Percentiles rank a stretch among this genome's conserved stretches.
phyloP scores from a whole-genome alignment of 2,888 invertebrate genomes.

The Mythimna pallens region DNA sequence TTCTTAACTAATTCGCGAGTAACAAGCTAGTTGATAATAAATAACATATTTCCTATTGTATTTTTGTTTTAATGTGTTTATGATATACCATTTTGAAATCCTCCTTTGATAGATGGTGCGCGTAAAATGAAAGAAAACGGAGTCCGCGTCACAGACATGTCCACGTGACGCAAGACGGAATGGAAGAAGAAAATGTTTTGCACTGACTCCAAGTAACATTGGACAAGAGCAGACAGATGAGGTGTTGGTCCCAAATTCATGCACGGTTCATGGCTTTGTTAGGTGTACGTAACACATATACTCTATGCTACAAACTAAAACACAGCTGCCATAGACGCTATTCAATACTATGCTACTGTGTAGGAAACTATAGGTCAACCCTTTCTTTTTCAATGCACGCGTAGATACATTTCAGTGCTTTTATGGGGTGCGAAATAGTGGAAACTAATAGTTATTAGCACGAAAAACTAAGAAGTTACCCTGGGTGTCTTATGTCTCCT shows the following conservation, averaged over 20 bases:
- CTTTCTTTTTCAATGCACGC: neutral
- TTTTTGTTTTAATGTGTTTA: too few species aligned
- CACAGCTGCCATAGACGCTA: neutral
- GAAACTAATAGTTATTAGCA: neutral
- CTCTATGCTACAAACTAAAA: neutral
- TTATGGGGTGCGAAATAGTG: neutral
- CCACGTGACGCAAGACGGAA: neutral
- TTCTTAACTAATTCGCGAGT: too few species aligned
- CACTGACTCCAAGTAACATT: neutral
- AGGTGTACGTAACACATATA: too few species aligned
- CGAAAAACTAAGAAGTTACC: neutral
- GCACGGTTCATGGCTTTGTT: neutral
- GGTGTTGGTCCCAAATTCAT: neutral
- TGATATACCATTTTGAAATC: too few species aligned
- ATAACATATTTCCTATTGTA: too few species aligned
- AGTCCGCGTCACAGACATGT: neutral
- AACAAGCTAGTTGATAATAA: too few species aligned
- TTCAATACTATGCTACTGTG: neutral
- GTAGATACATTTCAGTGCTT: neutral
- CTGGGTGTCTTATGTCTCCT: neutral
- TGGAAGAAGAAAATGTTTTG: neutral
- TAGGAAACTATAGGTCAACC: neutral
- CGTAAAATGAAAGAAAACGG: neutral
- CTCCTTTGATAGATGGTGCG: neutral
- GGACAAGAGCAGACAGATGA: neutral